Percentiles rank a stretch among this genome's conserved stretches.
phyloP scores from a whole-genome alignment of 1,140 invertebrate genomes.

The Ptiloglossa arizonensis region DNA sequence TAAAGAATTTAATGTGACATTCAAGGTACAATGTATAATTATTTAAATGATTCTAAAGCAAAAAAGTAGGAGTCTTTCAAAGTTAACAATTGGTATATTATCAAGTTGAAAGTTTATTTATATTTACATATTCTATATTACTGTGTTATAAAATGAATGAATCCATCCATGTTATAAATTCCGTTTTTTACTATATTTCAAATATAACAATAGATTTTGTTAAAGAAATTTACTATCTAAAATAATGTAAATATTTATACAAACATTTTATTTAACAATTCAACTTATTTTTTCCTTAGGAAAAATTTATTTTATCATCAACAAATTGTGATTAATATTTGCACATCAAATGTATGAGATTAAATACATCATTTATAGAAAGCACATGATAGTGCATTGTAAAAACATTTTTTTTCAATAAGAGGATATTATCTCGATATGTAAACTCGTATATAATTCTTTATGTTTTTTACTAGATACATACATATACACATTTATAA shows the following conservation, averaged over 20 bases:
- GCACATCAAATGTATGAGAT: slow-evolving; percentile 6
- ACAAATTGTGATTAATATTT: slow-evolving; percentile 30
- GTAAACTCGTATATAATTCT: background rate
- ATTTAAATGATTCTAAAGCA: slow-evolving; percentile 13
- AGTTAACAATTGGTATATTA: slow-evolving; percentile 36
- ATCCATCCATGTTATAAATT: slow-evolving; percentile 33
- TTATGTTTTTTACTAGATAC: slow-evolving; percentile 2
- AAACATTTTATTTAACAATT: slow-evolving; percentile 20
- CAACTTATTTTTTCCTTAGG: background rate
- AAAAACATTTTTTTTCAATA: background rate
- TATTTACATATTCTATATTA: slow-evolving; percentile 54
- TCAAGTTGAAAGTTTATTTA: slow-evolving; percentile 48
- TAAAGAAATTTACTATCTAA: slow-evolving; percentile 12
- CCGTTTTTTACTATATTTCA: slow-evolving; percentile 7
- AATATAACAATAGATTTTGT: slow-evolving; percentile 22
- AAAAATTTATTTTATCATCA: slow-evolving; percentile 9
- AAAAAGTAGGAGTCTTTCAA: background rate
- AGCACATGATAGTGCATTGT: background rate
- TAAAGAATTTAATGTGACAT: background rate
- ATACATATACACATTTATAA: slow-evolving; percentile 41
- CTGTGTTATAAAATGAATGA: slow-evolving; percentile 44
- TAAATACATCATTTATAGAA: background rate
- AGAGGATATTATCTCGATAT: background rate
- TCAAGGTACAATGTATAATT: slow-evolving; percentile 25
- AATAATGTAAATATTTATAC: slow-evolving; percentile 38